A percentile compares a stretch with the other conserved stretches of the same genome.
phyloP scores from a whole-genome alignment of 2,797 vertebrate species.

The Rachycentron canadum region DNA sequence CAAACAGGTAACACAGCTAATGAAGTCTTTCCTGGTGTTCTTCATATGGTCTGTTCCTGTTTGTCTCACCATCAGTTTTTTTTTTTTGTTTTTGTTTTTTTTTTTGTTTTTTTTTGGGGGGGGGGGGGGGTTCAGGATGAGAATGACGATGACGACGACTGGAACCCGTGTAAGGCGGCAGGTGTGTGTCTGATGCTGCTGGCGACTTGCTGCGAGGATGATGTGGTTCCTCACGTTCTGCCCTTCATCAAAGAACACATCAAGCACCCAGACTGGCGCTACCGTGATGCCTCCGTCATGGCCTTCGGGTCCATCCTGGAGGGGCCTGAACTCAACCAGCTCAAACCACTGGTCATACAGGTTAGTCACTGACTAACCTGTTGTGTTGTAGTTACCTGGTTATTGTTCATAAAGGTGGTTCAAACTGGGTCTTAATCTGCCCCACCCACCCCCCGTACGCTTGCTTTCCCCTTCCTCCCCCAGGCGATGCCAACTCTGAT shows the following conservation, averaged over 20 bases:
- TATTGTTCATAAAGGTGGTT: too few relatives aligned
- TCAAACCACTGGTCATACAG: conserved; percentile 94
- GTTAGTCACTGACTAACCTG: conserved; percentile 11
- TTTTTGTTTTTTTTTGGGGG: too few relatives aligned
- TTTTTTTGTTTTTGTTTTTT: too few relatives aligned
- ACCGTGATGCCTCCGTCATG: conserved; percentile 97
- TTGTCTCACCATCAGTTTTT: too few relatives aligned
- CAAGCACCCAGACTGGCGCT: conserved; percentile 94
- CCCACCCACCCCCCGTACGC: too few relatives aligned
- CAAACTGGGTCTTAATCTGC: too few relatives aligned
- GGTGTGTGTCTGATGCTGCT: conserved; percentile 98
- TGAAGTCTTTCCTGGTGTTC: fast-evolving
- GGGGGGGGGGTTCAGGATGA: too few relatives aligned
- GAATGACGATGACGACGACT: conserved; percentile 97
- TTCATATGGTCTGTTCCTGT: neutral
- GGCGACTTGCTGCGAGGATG: conserved; percentile 97
- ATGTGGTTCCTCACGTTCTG: conserved; percentile 96
- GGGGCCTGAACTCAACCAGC: conserved; percentile 96
- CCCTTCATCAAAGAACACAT: conserved; percentile 99
- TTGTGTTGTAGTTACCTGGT: too few relatives aligned
- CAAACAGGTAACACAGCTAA: conserved; percentile 89
- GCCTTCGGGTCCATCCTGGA: conserved; percentile 98
- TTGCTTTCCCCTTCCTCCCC: neutral
- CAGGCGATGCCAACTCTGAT: conserved; percentile 98
- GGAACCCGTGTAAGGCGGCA: conserved; percentile 98